Evolutionary conservation across 2,888 invertebrate genomes (phyloP).

Genomic region (Caenorhabditis angaria): DNA sequence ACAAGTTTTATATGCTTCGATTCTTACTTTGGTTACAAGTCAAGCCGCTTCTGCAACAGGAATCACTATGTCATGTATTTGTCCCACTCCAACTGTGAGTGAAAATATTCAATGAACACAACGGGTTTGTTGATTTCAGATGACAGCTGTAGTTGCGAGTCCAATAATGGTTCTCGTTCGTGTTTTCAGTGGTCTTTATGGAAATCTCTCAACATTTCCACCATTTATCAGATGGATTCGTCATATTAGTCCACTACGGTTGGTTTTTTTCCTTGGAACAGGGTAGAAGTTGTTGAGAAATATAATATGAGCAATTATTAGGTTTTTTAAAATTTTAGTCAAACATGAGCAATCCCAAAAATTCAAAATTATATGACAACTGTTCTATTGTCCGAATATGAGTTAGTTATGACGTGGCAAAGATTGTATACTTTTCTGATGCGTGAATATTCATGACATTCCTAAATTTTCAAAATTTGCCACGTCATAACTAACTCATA

Average conservation of each 20-base stretch:
- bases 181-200: conserved; percentile 67
- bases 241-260: conserved; percentile 41
- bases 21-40: conserved; percentile 20
- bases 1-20: conserved; percentile 26
- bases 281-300: no score
- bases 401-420: no score
- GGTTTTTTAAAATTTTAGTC: no score
- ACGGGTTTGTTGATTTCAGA: conserved; percentile 13
- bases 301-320: no score
- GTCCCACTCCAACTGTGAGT: conserved; percentile 22
- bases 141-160: conserved; percentile 52
- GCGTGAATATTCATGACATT: no score
- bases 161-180: conserved; percentile 65
- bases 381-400: no score
- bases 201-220: conserved; percentile 65
- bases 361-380: no score
- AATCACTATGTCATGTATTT: conserved; percentile 40
- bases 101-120: no score
- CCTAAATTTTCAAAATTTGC: no score
- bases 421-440: no score
- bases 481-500: no score
- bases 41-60: conserved; percentile 32
- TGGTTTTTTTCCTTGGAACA: neutral
- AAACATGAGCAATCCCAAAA: no score
- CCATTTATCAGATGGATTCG: conserved; percentile 62